Percentiles rank a stretch among this genome's conserved stretches.
phyloP scores from a whole-genome alignment of 2,797 vertebrate species.

The Antrozous pallidus region DNA sequence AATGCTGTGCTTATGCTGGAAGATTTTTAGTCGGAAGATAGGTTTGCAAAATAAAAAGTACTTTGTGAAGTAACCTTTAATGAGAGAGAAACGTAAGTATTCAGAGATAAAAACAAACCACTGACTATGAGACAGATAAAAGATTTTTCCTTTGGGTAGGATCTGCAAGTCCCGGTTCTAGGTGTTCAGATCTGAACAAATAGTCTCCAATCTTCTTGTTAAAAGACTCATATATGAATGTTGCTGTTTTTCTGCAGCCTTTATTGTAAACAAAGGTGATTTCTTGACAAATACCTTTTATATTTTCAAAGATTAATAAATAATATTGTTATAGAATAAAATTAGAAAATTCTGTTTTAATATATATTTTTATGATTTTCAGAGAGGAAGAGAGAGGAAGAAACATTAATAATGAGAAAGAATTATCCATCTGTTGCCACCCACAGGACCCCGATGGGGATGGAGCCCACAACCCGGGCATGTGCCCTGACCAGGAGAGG shows the following conservation, averaged over 20 bases:
- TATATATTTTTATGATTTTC: too few species aligned
- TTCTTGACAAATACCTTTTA: not conserved
- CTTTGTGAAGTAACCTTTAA: not conserved
- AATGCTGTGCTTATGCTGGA: not conserved
- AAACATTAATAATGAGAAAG: too few species aligned
- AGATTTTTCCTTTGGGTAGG: not conserved
- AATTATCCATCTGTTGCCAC: too few species aligned
- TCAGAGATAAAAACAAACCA: not conserved
- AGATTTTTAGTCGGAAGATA: not conserved
- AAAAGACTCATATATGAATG: not conserved
- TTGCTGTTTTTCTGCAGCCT: not conserved
- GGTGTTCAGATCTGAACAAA: not conserved
- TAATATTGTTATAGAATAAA: not conserved
- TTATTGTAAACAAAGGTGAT: not conserved
- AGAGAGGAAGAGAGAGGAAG: too few species aligned
- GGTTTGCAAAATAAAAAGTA: not conserved
- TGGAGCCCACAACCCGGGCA: too few species aligned
- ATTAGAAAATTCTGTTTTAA: not conserved
- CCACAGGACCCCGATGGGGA: too few species aligned
- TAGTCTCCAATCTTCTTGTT: not conserved
- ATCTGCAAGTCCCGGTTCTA: not conserved
- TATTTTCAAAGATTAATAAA: not conserved
- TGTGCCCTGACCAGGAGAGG: too few species aligned
- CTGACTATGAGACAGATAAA: not conserved
- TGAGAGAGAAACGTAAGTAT: not conserved